phyloP scores from a whole-genome alignment of 2,888 invertebrate genomes.

The Eupelmus urozonus region DNA sequence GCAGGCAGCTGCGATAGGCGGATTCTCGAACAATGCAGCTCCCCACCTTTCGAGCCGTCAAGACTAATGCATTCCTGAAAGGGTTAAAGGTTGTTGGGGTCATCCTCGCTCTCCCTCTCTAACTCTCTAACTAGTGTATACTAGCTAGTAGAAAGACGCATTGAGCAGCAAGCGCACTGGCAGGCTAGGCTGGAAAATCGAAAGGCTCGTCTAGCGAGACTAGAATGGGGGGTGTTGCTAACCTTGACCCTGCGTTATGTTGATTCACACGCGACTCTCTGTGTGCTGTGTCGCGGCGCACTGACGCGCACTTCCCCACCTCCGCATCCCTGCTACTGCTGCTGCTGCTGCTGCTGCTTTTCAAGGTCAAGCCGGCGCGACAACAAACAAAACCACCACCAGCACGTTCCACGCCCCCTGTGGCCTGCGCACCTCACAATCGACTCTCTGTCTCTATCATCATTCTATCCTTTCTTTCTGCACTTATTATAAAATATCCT shows the following conservation, averaged over 20 bases:
- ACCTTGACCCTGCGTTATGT: slow-evolving; percentile 57
- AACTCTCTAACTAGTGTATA: neutral
- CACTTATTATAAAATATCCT: too few relatives aligned
- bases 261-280: slow-evolving; percentile 49
- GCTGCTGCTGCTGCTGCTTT: neutral
- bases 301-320: neutral
- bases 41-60: too few relatives aligned
- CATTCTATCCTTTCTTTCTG: too few relatives aligned
- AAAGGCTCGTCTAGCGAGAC: slow-evolving; percentile 44
- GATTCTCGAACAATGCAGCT: too few relatives aligned
- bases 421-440: too few relatives aligned
- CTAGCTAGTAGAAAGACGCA: neutral
- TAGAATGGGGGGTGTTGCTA: neutral
- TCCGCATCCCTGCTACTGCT: neutral
- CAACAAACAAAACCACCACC: too few relatives aligned
- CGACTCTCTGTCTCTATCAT: too few relatives aligned
- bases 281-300: neutral
- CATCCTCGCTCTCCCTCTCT: slow-evolving; percentile 29
- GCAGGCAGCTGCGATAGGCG: too few relatives aligned
- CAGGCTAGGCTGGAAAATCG: slow-evolving; percentile 23
- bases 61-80: slow-evolving; percentile 17
- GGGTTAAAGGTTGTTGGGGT: slow-evolving; percentile 64
- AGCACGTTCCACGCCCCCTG: too few relatives aligned
- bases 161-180: neutral
- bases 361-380: slow-evolving; percentile 47